Evolutionary conservation across 2,888 invertebrate species (phyloP).

Genomic region (Corbicula japonica): DNA sequence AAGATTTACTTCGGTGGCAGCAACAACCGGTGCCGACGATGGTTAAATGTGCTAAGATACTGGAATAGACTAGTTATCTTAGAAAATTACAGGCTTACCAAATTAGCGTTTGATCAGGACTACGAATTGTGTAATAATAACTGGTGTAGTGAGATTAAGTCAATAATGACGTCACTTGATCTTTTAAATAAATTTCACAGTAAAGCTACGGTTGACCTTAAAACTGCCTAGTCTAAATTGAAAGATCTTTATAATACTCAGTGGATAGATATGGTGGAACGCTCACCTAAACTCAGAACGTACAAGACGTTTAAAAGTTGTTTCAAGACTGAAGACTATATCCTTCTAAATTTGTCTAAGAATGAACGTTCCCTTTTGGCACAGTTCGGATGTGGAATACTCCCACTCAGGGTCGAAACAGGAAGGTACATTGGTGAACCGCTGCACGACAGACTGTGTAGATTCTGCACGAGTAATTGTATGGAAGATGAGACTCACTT

Average conservation of each 20-base stretch:
- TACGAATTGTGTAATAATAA: background rate
- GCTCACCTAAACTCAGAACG: background rate
- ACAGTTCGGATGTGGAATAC: conserved; percentile 9
- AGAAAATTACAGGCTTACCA: conserved; percentile 20
- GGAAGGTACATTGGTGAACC: no score
- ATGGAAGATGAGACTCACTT: no score
- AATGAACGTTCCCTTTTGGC: conserved; percentile 7
- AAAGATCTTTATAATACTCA: background rate
- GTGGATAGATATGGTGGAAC: background rate
- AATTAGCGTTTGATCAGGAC: conserved; percentile 7
- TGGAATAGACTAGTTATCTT: conserved; percentile 26
- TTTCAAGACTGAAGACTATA: background rate
- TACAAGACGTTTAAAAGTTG: background rate
- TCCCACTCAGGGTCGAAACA: conserved; percentile 20
- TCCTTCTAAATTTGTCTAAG: background rate
- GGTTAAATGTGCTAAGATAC: conserved; percentile 4
- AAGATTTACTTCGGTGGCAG: conserved; percentile 13
- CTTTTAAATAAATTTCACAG: background rate
- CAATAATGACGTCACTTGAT: background rate
- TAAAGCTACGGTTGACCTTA: background rate
- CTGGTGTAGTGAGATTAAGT: background rate
- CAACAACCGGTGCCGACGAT: conserved; percentile 24
- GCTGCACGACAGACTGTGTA: no score
- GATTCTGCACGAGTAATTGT: no score
- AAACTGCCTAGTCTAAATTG: background rate